Conservation (phyloP, 2,113 vertebrate genomes). For the Carassius gibelio region DNA sequence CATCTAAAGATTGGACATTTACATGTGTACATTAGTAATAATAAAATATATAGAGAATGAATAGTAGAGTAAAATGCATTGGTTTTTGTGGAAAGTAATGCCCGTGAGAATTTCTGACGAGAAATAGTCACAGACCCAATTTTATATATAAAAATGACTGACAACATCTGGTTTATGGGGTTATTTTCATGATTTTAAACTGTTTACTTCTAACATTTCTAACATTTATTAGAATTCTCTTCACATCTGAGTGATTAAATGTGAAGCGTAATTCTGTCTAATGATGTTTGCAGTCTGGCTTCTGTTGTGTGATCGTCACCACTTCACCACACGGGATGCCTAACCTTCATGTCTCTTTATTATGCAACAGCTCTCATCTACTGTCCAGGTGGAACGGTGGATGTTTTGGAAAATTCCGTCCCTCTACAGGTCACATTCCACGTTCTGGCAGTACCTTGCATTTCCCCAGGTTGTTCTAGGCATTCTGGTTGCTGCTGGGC, state of each 20-base stretch:
- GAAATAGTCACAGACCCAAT: too few species aligned
- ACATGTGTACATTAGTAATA: too few species aligned
- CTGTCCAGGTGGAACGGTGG: conserved; percentile 33
- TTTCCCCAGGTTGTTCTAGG: conserved; percentile 61
- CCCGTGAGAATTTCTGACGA: too few species aligned
- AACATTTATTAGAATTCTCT: neutral
- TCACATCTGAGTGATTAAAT: conserved; percentile 1
- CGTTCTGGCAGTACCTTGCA: conserved; percentile 56
- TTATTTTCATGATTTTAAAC: neutral
- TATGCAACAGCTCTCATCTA: conserved; percentile 45
- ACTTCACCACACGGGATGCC: conserved; percentile 13
- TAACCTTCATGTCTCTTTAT: conserved; percentile 44
- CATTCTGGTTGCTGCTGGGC: conserved; percentile 67
- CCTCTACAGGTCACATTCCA: conserved; percentile 48
- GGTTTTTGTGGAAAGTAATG: neutral
- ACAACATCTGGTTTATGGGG: neutral
- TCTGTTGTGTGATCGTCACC: conserved; percentile 18
- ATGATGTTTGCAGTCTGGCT: neutral
- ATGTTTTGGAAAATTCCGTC: conserved; percentile 63
- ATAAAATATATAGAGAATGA: neutral
- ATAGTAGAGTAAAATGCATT: neutral
- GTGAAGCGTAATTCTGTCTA: neutral
- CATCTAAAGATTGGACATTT: too few species aligned
- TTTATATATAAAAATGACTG: neutral
- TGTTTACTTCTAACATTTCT: neutral